Base-by-base conservation (phyloP, 2,113 vertebrate genomes). In the Antennarius striatus region DNA sequence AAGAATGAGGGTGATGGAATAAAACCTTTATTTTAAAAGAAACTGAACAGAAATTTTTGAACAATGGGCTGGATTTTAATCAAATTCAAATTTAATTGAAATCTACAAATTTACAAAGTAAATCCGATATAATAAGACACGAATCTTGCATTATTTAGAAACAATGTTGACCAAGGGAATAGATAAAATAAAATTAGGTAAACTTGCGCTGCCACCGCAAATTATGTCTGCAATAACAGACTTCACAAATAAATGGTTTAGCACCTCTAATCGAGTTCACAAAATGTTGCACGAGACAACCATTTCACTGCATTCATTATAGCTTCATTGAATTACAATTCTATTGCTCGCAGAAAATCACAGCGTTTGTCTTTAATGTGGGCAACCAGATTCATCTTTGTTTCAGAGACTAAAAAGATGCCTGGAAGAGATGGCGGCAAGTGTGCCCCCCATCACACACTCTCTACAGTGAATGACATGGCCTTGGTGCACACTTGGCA, bases 401-500 rank as follows among this genome's bases (percentile, higher is more conserved):
- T 84, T 82, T 75, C 71, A 16, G 58, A 61, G 52, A 30, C 71
- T 29, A 7, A 10, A 32, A 22, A 76, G 77, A 66, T 50, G 78
- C 56, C 74, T 77, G 71, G 81, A 74, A 74, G 75, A 83, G 81
- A 75, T 68, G 80, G 77, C 59, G 66, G 64, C 72, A 56, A 73
- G 75, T 61, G n/a, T 77, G 75, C 75, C 81, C 75, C 22, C 76
- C 36, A 62, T 75, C 76, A 56, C 70, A 67, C 59, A 55, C 79
- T 64, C 82, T 82, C 80, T 60, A 59, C 67, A 75, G 80, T 66
- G 53, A 71, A 86, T 85, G 89, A 83, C 89, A 83, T 71, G 89
- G 86, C 89, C 88, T 89, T 79, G 88, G 81, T 87, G 86, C 80
- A 83, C 82, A 63, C 84, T 87, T 88, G 86, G 84, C 84, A 69